Evolutionary conservation across 2,888 invertebrate species (phyloP), one percentile per base, ranked within the genome.

Genomic region (Pediacus dermestoides): DNA sequence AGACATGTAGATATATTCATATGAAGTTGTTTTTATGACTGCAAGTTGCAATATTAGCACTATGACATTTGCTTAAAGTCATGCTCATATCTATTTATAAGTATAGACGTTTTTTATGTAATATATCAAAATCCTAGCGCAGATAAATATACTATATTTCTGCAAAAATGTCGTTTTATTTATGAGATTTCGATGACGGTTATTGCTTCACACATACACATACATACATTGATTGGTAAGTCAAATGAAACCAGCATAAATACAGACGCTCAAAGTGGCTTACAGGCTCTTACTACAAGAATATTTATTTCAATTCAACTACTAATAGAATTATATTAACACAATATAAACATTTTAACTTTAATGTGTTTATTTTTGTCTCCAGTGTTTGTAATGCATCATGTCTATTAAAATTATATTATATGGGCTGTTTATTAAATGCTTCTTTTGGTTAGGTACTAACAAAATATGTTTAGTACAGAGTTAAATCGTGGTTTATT

Each of bases 1-100:
- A 27, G 32, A 42, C 34, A 28, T 39, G 31, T 23, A 34, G 22
- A 34, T 30, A 32, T 42, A 37, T 12, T 27, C 28, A 30, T 42
- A 35, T 36, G 28, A 34, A 39, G 39, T 37, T 39, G 40, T 48
- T n/a, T 42, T 44, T 42, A 42, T 38, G 37, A 39, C 42, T 47
- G 32, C 44, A 23, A 46, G 44, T 42, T 46, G 42, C 44, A 49
- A 46, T 49, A 46, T 49, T 49, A 37, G 39, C 26, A 33, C 40
- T n/a, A 46, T 49, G 48, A 49, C 40, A 39, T 46, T 49, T 46
- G 41, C 42, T 46, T 44, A 42, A 41, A 46, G 44, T 45, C 46
- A 49, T 49, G 46, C 44, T 48, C 43, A 43, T 48, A 42, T 44
- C 40, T 48, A 45, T 46, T 48, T 52, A 48, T 49, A 47, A 48